A percentile compares a stretch with the other conserved stretches of the same genome.
phyloP scores from a whole-genome alignment of 53 echinoderm and acorn worm genomes.

The Paracentrotus lividus region DNA sequence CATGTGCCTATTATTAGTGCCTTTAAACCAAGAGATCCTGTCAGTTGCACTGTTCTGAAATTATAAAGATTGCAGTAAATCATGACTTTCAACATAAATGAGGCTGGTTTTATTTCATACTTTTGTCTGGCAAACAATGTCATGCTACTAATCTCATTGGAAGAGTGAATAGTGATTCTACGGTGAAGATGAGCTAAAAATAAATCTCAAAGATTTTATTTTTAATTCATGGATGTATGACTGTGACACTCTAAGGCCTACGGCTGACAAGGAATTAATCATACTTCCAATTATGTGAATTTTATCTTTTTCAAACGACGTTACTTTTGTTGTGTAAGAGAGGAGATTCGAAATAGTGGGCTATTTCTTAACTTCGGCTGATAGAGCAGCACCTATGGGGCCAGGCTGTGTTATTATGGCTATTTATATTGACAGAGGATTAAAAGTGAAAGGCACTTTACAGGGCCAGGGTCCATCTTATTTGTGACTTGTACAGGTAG shows the following conservation, averaged over 20 bases:
- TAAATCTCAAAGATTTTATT: not conserved
- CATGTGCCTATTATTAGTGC: not conserved
- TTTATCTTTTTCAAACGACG: not conserved
- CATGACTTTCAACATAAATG: not conserved
- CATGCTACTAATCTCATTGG: not conserved
- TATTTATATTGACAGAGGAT: conserved; percentile 31
- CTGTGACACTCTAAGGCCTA: conserved; percentile 1
- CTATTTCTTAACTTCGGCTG: too few relatives aligned
- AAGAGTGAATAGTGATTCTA: not conserved
- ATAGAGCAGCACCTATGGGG: too few relatives aligned
- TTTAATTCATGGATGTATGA: not conserved
- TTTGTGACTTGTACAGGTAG: conserved; percentile 29
- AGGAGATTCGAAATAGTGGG: too few relatives aligned
- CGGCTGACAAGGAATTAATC: conserved; percentile 3
- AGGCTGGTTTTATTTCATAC: not conserved
- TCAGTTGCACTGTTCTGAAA: not conserved
- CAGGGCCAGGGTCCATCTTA: conserved; percentile 4
- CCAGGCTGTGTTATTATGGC: conserved; percentile 47
- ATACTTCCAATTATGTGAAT: not conserved
- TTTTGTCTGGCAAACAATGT: not conserved
- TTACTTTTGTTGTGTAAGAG: not conserved
- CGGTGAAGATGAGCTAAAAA: not conserved
- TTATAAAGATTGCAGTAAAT: conserved; percentile 19
- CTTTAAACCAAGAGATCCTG: not conserved
- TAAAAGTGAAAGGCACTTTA: conserved; percentile 56